Evolutionary conservation across 2,888 invertebrate genomes (phyloP).

Genomic region (Trisateles emortualis): DNA sequence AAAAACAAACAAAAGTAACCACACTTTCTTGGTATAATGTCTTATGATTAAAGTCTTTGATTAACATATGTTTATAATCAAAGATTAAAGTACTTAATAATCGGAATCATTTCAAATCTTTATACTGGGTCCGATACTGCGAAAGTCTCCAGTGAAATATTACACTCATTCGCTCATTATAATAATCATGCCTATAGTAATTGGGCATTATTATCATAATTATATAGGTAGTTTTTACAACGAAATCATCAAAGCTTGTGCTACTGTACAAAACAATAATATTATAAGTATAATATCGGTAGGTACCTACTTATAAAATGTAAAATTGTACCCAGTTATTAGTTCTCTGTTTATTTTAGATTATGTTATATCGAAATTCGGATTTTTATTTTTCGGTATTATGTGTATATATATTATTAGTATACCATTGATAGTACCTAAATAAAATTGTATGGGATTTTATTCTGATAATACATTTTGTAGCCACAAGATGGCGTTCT

Average conservation of each 20-base stretch:
- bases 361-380: constrained; percentile 55
- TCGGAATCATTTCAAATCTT: no score
- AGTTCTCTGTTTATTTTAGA: constrained; percentile 43
- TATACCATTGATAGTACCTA: not conserved
- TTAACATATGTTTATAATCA: no score
- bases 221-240: constrained; percentile 7
- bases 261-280: constrained; percentile 31
- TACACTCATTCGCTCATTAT: constrained; percentile 21
- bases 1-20: no score
- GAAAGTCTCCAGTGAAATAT: not conserved
- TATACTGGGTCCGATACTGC: not conserved
- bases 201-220: constrained; percentile 8
- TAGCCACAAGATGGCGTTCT: no score
- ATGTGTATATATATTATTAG: no score
- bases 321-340: constrained; percentile 59
- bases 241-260: constrained; percentile 34
- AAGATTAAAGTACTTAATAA: no score
- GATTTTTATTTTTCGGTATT: constrained; percentile 36
- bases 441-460: not conserved
- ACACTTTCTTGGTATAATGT: no score
- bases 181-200: constrained; percentile 9
- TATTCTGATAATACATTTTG: no score
- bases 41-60: no score
- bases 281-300: constrained; percentile 15
- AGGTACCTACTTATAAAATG: constrained; percentile 41